Evolutionary conservation across 30 jellyfish, hydroid and myxozoan genomes (phyloP).

Genomic region (Catostylus mosaicus): DNA sequence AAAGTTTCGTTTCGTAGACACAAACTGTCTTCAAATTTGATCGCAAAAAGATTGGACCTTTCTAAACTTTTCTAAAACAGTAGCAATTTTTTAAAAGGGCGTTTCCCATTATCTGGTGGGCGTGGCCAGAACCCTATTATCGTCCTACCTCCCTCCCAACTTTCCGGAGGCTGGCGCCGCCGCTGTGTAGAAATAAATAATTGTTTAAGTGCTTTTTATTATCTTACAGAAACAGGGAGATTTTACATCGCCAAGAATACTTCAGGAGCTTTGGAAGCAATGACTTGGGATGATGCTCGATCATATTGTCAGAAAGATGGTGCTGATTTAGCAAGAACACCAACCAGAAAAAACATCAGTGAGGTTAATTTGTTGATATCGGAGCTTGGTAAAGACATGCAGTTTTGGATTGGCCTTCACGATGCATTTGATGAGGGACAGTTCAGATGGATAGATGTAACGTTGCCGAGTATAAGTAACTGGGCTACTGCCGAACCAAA

Average conservation of each 20-base stretch:
- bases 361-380: not conserved
- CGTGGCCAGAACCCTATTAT: no score
- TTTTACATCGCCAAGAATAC: not conserved
- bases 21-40: no score
- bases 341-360: not conserved
- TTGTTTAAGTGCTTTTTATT: no score
- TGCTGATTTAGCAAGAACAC: not conserved
- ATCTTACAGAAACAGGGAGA: not conserved
- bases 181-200: no score
- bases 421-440: not conserved
- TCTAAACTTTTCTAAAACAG: no score
- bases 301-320: not conserved
- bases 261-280: not conserved
- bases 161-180: no score
- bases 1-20: no score
- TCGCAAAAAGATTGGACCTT: no score
- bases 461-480: not conserved
- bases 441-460: not conserved
- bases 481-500: not conserved
- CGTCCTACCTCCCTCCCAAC: no score
- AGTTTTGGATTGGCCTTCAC: not conserved
- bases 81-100: no score
- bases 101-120: no score
- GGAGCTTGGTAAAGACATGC: not conserved
- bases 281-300: not conserved